These are phyloP conservation scores for Stenchaetothrips biformis DNA, from an alignment of 2,888 invertebrate genomes.

Conservation along the genomic window DNA sequence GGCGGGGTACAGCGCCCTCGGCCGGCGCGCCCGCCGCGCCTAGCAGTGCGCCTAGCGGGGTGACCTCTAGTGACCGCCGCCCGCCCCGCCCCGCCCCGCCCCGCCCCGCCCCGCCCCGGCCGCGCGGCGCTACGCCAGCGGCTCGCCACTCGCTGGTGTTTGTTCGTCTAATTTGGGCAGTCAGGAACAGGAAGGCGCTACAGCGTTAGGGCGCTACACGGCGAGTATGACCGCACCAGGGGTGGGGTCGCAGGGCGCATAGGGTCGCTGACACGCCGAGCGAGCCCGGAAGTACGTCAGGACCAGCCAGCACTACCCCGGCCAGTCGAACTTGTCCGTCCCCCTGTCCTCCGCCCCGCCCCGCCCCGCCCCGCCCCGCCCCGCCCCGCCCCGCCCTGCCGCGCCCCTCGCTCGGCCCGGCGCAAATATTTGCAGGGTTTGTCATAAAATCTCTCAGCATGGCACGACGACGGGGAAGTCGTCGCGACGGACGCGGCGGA, in stretches of 20 bases:
- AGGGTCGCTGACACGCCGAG: slow-evolving; percentile 3
- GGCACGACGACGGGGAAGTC: background rate
- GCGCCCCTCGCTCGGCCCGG: background rate
- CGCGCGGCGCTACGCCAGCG: background rate
- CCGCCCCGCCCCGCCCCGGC: background rate
- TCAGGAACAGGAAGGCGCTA: background rate
- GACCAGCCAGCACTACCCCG: background rate
- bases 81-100: background rate
- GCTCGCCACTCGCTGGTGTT: background rate
- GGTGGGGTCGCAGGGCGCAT: no score
- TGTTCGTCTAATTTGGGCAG: slow-evolving; percentile 14
- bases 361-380: background rate
- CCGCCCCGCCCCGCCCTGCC: background rate
- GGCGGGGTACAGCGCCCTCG: background rate
- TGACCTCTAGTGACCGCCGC: no score
- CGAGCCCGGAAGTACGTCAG: slow-evolving; percentile 13
- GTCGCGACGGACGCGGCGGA: background rate
- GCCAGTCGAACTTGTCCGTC: background rate
- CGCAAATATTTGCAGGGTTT: slow-evolving; percentile 4
- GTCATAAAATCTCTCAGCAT: background rate
- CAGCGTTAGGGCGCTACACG: background rate
- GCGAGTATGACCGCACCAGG: background rate
- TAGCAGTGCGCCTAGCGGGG: background rate
- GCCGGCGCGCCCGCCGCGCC: background rate
- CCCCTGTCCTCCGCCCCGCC: background rate